Evolutionary conservation across 2,797 vertebrate species (phyloP), one percentile per base, ranked within the genome.

Genomic region (Falco cherrug): DNA sequence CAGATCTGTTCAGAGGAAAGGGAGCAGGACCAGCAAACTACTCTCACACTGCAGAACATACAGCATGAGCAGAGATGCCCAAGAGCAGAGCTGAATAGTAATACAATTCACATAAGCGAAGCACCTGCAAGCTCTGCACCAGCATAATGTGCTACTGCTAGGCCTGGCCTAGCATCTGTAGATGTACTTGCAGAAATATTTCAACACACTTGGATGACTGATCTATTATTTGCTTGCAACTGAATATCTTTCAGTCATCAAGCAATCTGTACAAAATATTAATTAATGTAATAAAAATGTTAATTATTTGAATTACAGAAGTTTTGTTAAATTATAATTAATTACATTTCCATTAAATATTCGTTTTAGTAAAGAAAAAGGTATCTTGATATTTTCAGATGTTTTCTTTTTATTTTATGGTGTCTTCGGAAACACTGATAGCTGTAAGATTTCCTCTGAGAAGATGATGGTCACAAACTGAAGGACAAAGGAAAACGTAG

Each of bases 91-190:
- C 10, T 45, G 51, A 57, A 35, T 61, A 87, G 60, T 21, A 33
- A 73, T 26, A 48, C 8, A 48, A 19, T 20, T 50, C 50, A 68
- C 17, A 47, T 70, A 57, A 61, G 10, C 35, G 35, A 84, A 63
- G 69, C 45, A 64, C 19, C 10, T 29, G n/a, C 4, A 2, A 35
- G 16, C 21, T 67, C 37, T 54, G 6, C 0, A 0, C 53, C 67
- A 71, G 28, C 59, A 48, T n/a, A 57, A 24, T 24, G 33, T 0
- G 0, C 20, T 59, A 22, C 48, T 63, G 67, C 37, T 45, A 67
- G 39, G 50, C 29, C 43, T 70, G 57, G 71, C 28, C 19, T 56
- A 43, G 10, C 0, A 0, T n/a, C 48, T 56, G 4, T 10, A 45
- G 10, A 7, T 3, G 21, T 56, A 48, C 28, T 47, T 43, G 56